Conservation (phyloP, 2,113 vertebrate species). For the Nipponia nippon region DNA sequence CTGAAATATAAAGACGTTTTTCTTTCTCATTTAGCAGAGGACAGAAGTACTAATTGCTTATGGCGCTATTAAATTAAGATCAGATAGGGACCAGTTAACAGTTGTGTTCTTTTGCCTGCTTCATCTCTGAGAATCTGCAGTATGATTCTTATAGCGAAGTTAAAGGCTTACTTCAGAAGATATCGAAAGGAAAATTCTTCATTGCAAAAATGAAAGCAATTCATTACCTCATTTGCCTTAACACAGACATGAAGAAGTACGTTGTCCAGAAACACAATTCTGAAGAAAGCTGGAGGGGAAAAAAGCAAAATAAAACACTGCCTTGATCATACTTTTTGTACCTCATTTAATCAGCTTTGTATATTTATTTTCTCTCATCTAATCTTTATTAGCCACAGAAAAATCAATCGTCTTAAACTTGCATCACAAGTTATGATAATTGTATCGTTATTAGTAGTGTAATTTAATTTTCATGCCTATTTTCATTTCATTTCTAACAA, state of each 20-base stretch:
- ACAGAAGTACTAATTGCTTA: background rate
- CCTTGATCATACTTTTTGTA: background rate
- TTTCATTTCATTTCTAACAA: background rate
- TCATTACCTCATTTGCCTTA: background rate
- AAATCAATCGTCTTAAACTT: background rate
- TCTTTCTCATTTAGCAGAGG: background rate
- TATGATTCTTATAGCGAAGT: background rate
- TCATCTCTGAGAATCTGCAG: background rate
- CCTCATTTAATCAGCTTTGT: background rate
- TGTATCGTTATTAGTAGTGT: background rate
- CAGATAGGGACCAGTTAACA: background rate
- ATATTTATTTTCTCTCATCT: background rate
- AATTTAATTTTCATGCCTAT: background rate
- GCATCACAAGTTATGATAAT: background rate
- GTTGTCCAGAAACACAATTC: background rate
- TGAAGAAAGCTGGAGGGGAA: background rate
- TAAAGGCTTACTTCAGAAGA: background rate
- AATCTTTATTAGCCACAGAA: background rate
- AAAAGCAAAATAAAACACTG: background rate
- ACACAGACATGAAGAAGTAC: background rate
- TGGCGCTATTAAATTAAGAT: background rate
- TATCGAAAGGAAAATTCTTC: background rate
- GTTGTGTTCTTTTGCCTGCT: background rate
- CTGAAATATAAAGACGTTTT: background rate
- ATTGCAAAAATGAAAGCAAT: background rate